A percentile compares a stretch with the other conserved stretches of the same genome.
Evolutionary conservation across 2,113 vertebrate species (phyloP).

Genomic region (Gulo gulo): DNA sequence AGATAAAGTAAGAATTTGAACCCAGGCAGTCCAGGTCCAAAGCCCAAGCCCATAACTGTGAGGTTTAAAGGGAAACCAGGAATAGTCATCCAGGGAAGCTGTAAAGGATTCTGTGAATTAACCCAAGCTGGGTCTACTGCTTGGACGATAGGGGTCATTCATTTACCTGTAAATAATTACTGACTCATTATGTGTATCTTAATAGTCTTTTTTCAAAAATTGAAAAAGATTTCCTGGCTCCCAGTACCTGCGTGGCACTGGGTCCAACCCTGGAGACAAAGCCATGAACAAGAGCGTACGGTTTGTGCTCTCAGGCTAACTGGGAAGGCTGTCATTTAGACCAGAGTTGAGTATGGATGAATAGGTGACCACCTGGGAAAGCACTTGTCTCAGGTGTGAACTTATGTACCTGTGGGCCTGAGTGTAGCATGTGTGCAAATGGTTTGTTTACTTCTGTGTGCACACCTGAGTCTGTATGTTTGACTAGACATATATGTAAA

Average conservation of each 20-base stretch:
- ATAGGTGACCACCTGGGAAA: neutral
- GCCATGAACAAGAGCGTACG: neutral
- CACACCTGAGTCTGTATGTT: neutral
- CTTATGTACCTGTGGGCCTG: neutral
- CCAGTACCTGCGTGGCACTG: neutral
- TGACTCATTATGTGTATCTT: neutral
- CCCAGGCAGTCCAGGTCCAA: neutral
- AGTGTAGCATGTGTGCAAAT: neutral
- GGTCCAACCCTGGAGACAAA: neutral
- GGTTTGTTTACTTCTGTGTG: neutral
- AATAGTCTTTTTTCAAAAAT: neutral
- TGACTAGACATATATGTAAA: neutral
- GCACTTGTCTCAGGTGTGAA: neutral
- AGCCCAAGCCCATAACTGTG: neutral
- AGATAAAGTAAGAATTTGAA: conserved; percentile 8
- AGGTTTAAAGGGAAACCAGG: neutral
- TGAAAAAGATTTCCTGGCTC: neutral
- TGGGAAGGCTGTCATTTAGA: neutral
- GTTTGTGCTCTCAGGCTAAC: neutral
- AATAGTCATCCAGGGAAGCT: neutral
- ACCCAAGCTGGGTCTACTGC: neutral
- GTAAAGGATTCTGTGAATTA: neutral
- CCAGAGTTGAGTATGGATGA: neutral
- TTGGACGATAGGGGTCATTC: neutral
- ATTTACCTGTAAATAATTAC: neutral